Conservation (phyloP, 1,140 invertebrate species). For the Drosophila sp. region DNA sequence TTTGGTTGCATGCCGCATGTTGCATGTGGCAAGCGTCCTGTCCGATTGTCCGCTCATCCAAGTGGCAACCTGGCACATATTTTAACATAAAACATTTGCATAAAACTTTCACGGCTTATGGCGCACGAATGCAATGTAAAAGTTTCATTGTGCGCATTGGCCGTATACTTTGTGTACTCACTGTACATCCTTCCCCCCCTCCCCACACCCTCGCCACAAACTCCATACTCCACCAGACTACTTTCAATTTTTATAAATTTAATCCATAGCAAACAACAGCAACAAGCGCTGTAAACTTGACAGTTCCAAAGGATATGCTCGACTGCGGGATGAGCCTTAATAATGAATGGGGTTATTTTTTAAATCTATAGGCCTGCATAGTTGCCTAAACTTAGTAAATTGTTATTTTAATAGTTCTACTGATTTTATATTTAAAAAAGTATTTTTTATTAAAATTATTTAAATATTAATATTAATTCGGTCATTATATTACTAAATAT, state of each 20-base stretch:
- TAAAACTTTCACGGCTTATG: conserved; percentile 67
- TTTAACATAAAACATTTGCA: conserved; percentile 64
- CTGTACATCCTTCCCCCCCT: background rate
- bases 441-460: too few relatives aligned
- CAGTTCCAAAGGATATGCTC: background rate
- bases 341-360: background rate
- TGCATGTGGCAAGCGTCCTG: conserved; percentile 6
- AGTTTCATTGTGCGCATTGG: conserved; percentile 54
- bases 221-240: conserved; percentile 1
- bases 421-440: too few relatives aligned
- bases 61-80: conserved; percentile 51
- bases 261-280: conserved; percentile 46
- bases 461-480: too few relatives aligned
- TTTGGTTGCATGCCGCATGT: background rate
- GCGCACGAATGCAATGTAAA: conserved; percentile 59
- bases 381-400: too few relatives aligned
- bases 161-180: conserved; percentile 26
- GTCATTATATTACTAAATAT: too few relatives aligned
- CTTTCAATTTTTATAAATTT: conserved; percentile 64
- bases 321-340: conserved; percentile 1
- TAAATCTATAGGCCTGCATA: background rate
- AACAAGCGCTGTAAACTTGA: conserved; percentile 27
- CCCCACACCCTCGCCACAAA: background rate
- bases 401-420: too few relatives aligned
- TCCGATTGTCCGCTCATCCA: background rate